Base-by-base conservation (phyloP, 2,888 invertebrate genomes). In the Apamea anceps region DNA sequence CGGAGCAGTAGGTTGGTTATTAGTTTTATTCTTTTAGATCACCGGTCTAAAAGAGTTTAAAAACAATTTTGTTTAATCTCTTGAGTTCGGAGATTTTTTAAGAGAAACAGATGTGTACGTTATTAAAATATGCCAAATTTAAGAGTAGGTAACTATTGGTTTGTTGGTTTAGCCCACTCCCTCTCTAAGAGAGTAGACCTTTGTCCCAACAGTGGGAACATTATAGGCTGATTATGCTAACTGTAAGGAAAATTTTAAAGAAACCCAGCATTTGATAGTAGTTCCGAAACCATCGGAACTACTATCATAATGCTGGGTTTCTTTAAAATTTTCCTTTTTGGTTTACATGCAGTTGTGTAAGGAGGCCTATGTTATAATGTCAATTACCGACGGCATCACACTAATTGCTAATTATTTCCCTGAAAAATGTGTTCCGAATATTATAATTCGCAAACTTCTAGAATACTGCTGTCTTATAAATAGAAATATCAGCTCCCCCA, bases 401-500 rank as follows among this genome's bases (percentile, higher is more conserved):
- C 42, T 42, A 42, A 42, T 42, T 42, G 42, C 42, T 42, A 37
- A 6, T 37, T 37, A 37, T 37, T 37, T 37, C 37, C 37, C 37
- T 37, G 5, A 37, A 37, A 37, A 37, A 37, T 37, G 37, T 37
- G 5, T 37, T 37, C 42, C 4, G 7, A 42, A 42, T 42, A 42
- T 42, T 42, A 42, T 42, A 42, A 42, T 45, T 54, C n/a, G 18
- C 45, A 51, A 75, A 48, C n/a, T 32, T 80, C 62, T 72, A 83
- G 81, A 88, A 77, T 85, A 86, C 84, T 45, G 66, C 80, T 74
- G 82, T 68, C 62, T 73, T 87, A 75, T 89, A 86, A 89, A 89
- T 89, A 88, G 89, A 75, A 86, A 80, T 76, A 81, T 82, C 75
- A 76, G 75, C 84, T 85, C 74, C 80, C 84, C 75, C 87, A 84